Percentiles rank a stretch among this genome's conserved stretches.
Evolutionary conservation across 2,888 invertebrate species (phyloP).

Genomic region (Lottia scabra): DNA sequence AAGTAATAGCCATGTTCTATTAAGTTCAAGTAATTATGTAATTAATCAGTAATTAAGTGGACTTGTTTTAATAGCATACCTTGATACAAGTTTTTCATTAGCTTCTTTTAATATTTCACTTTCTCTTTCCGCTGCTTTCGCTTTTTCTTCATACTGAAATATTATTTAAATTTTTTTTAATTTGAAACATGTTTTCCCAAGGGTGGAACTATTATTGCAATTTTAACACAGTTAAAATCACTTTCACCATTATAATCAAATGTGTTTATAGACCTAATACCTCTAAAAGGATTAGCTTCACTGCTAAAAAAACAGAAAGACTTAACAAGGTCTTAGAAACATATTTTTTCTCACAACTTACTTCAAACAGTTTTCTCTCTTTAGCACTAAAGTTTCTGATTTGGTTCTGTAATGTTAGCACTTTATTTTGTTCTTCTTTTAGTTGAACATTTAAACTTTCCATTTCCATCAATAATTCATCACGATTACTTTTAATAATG

Average conservation of each 20-base stretch:
- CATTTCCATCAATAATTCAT: slow-evolving; percentile 67
- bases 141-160: slow-evolving; percentile 65
- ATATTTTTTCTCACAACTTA: slow-evolving; percentile 20
- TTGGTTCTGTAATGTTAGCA: slow-evolving; percentile 62
- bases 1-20: too few species aligned
- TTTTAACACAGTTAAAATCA: background rate
- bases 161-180: background rate
- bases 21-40: too few species aligned
- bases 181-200: background rate
- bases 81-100: slow-evolving; percentile 69
- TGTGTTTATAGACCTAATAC: too few species aligned
- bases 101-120: slow-evolving; percentile 69
- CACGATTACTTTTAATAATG: slow-evolving; percentile 64
- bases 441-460: slow-evolving; percentile 64
- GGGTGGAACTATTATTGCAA: background rate
- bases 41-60: too few species aligned
- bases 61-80: slow-evolving; percentile 47
- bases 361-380: slow-evolving; percentile 58
- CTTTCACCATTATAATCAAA: too few species aligned
- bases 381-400: slow-evolving; percentile 56
- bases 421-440: slow-evolving; percentile 66
- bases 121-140: slow-evolving; percentile 65
- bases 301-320: too few species aligned
- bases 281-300: too few species aligned
- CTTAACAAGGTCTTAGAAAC: too few species aligned